These are phyloP conservation scores for Catajapyx aquilonaris DNA, from an alignment of 1,140 invertebrate genomes.

Conservation along the genomic window DNA sequence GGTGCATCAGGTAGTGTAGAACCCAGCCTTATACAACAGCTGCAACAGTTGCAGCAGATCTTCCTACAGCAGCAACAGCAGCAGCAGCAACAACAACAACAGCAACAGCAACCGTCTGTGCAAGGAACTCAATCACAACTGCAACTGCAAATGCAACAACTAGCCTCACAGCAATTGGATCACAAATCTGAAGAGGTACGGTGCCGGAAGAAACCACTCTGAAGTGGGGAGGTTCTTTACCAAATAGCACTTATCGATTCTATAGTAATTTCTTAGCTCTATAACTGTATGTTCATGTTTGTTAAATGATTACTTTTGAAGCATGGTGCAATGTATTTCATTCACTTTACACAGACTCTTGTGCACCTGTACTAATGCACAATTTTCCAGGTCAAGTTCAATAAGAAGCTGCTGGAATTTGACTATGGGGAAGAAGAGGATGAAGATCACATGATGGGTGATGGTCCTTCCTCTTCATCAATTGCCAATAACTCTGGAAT, in stretches of 20 bases:
- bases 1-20: too few species aligned
- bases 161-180: not conserved
- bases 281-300: too few species aligned
- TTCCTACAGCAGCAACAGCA: constrained; percentile 16
- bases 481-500: constrained; percentile 3
- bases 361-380: too few species aligned
- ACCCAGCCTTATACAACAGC: constrained; percentile 23
- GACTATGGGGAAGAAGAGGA: constrained; percentile 69
- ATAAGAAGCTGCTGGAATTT: constrained; percentile 59
- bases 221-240: not conserved
- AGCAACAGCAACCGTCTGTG: not conserved
- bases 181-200: not conserved
- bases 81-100: constrained; percentile 4
- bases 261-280: too few species aligned
- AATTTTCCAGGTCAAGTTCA: constrained; percentile 33
- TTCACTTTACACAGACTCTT: not conserved
- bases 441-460: constrained; percentile 29
- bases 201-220: not conserved
- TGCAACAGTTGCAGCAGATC: constrained; percentile 35
- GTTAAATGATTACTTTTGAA: not conserved
- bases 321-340: not conserved
- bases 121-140: not conserved
- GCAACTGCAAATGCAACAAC: not conserved
- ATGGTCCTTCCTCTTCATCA: constrained; percentile 4
- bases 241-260: not conserved